Conservation (phyloP, 2,113 vertebrate species). For the Ranitomeya imitator region DNA sequence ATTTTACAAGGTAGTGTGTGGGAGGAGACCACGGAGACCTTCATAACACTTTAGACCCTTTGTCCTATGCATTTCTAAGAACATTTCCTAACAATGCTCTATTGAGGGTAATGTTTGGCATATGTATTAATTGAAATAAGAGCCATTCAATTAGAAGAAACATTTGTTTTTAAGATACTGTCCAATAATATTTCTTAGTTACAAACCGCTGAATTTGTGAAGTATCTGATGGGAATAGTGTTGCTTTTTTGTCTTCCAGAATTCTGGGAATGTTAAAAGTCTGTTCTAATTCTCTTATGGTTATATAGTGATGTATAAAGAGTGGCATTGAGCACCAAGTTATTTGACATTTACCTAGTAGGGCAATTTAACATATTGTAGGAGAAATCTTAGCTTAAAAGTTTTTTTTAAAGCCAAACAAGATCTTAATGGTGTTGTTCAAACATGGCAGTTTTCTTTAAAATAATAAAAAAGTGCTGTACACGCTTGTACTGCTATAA, state of each 20-base stretch:
- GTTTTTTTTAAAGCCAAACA: no score
- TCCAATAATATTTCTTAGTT: neutral
- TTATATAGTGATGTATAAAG: neutral
- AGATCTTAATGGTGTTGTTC: no score
- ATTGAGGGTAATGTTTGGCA: neutral
- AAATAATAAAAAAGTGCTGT: no score
- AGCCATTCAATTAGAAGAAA: neutral
- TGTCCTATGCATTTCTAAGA: neutral
- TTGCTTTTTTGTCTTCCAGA: constrained; percentile 9
- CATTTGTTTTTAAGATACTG: neutral
- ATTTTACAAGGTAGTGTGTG: no score
- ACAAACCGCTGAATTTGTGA: neutral
- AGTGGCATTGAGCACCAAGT: neutral
- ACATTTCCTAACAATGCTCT: neutral
- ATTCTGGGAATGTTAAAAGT: neutral
- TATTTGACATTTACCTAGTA: neutral
- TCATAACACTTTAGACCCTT: no score
- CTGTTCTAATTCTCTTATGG: neutral
- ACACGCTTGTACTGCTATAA: no score
- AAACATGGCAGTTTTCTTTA: no score
- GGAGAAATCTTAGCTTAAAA: no score
- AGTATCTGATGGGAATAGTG: neutral
- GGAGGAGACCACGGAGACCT: no score
- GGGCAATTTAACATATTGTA: no score
- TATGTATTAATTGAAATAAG: neutral